Base-by-base conservation (phyloP, 2,797 vertebrate genomes). In the Onychomys torridus region DNA sequence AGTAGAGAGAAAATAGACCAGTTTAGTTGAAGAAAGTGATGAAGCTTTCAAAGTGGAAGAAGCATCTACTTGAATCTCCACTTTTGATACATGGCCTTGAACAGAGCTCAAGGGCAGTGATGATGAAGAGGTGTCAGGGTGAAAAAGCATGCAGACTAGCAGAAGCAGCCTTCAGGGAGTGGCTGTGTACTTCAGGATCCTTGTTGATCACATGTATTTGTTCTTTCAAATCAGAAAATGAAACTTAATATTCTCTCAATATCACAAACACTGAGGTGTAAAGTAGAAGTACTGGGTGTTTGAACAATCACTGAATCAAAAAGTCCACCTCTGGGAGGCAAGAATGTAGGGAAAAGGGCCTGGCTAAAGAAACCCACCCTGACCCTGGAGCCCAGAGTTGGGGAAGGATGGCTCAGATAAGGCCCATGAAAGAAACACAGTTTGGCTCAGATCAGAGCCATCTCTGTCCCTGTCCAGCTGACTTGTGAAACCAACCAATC, bases 191-290 rank as follows among this genome's bases (percentile, higher is more conserved):
- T 83, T 55, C 73, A 95, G 2, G 3, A 78, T 82, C 19, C 8
- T 77, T 25, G 27, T 83, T 46, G 49, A 25, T 43, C 63, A 57
- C 4, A 59, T 32, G 5, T 88, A 32, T 25, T 96, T 52, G 19
- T 46, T 88, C 32, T 83, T 95, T 86, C 63, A 78, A 77, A 61
- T 96, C 19, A 95, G 16, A 88, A 52, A 76, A 67, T 84, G 7
- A 76, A 65, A 46, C 37, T 5, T 23, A 16, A 57, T 61, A 10
- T 63, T 95, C 32, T 96, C 10, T 85, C 67, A 77, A 52, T 13
- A 73, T 57, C 23, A 40, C 21, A 40, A 93, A 9, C 21, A 85
- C 55, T 88, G 1, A 46, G 55, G 32, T 52, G 0, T 75, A 85
- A 89, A 86, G 4, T 34, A 29, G 81, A 95, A 82, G 13, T 86